A percentile compares a stretch with the other conserved stretches of the same genome.
Conservation (phyloP, 2,888 invertebrate genomes). For the Portevinia maculata region DNA sequence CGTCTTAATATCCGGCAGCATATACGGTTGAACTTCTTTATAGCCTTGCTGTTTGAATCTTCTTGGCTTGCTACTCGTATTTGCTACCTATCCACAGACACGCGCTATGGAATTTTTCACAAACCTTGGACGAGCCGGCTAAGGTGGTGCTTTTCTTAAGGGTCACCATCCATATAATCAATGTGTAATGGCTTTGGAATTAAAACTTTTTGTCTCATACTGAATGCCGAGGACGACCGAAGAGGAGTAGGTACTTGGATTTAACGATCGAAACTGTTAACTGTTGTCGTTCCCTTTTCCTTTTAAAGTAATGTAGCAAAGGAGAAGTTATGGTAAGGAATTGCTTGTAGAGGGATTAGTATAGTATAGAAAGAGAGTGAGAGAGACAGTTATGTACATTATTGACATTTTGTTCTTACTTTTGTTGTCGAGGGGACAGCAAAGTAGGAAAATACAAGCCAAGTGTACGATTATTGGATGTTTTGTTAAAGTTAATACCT, state of each 20-base stretch:
- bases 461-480: constrained; percentile 6
- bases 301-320: constrained; percentile 5
- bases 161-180: constrained; percentile 39
- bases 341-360: constrained; percentile 23
- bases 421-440: not conserved
- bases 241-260: constrained; percentile 32
- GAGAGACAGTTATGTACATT: not conserved
- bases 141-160: constrained; percentile 18
- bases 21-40: not conserved
- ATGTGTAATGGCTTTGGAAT: constrained; percentile 49
- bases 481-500: constrained; percentile 1
- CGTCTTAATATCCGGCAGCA: constrained; percentile 52
- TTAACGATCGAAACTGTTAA: constrained; percentile 55
- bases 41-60: not conserved
- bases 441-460: not conserved
- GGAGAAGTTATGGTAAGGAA: constrained; percentile 11
- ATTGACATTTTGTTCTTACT: constrained; percentile 3
- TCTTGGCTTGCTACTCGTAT: no score
- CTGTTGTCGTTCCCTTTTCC: constrained; percentile 24
- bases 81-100: no score
- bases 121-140: constrained; percentile 9
- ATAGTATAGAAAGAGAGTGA: constrained; percentile 7
- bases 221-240: not conserved
- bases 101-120: not conserved
- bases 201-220: constrained; percentile 17